These are phyloP conservation scores for Zaprionus ghesquierei DNA, from an alignment of 1,140 invertebrate genomes.

Conservation along the genomic window DNA sequence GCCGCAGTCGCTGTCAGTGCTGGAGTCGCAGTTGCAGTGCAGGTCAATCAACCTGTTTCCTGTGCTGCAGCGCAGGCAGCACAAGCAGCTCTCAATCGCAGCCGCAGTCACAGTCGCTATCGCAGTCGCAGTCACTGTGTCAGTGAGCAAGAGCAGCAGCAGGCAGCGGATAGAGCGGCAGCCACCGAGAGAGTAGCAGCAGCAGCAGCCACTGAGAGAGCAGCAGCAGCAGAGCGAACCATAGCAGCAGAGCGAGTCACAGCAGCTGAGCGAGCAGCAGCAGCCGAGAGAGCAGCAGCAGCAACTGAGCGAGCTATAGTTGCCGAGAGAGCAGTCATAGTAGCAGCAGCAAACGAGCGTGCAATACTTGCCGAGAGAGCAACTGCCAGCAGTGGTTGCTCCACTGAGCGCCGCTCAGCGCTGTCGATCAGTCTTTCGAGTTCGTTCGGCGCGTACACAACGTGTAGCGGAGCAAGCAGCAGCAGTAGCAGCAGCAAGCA, in stretches of 20 bases:
- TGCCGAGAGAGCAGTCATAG: neutral
- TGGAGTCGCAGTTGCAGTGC: slow-evolving; percentile 45
- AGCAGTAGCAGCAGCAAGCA: slow-evolving; percentile 4
- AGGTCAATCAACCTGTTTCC: slow-evolving; percentile 82
- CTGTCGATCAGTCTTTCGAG: slow-evolving; percentile 73
- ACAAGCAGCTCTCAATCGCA: slow-evolving; percentile 24
- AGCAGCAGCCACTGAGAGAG: slow-evolving; percentile 13
- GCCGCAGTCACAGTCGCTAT: slow-evolving; percentile 12
- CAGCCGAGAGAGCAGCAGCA: slow-evolving; percentile 9
- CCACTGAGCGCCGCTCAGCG: slow-evolving; percentile 25
- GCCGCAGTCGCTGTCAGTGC: slow-evolving; percentile 4
- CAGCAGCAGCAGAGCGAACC: slow-evolving; percentile 4
- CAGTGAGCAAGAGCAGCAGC: slow-evolving; percentile 21
- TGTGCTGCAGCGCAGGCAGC: slow-evolving; percentile 29
- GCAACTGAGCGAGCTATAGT: neutral
- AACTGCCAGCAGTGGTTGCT: slow-evolving; percentile 2
- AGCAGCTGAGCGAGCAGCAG: slow-evolving; percentile 23
- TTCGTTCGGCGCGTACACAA: slow-evolving; percentile 58
- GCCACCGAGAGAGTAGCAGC: slow-evolving; percentile 15
- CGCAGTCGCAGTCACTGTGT: slow-evolving; percentile 25
- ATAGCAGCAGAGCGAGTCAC: slow-evolving; percentile 13
- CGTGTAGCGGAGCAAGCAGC: slow-evolving; percentile 5
- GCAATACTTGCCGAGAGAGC: neutral
- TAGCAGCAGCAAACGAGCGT: slow-evolving; percentile 19
- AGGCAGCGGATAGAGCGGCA: slow-evolving; percentile 20